A percentile compares a stretch with the other conserved stretches of the same genome.
These are phyloP conservation scores for Galaxias olidus DNA, from an alignment of 2,797 vertebrate genomes.

Conservation along the genomic window DNA sequence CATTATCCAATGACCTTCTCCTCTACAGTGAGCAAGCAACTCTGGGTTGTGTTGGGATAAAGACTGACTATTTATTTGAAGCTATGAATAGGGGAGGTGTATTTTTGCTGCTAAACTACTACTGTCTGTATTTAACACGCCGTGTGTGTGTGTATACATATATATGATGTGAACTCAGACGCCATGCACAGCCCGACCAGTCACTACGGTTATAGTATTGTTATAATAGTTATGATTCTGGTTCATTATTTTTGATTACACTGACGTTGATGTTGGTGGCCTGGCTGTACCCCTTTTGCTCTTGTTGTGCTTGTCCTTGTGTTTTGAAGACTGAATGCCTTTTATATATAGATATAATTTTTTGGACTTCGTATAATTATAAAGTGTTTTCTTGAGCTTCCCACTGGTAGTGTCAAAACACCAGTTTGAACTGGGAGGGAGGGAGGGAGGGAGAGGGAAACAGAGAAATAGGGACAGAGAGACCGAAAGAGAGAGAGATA, in stretches of 20 bases:
- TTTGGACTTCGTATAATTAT: conserved; percentile 32
- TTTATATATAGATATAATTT: conserved; percentile 57
- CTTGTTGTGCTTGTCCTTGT: conserved; percentile 58
- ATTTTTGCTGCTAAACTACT: conserved; percentile 99
- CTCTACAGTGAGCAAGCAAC: conserved; percentile 42
- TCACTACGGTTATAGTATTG: conserved; percentile 19
- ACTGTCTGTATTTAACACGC: conserved; percentile 97
- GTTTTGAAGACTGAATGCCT: conserved; percentile 70
- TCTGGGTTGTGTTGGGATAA: conserved; percentile 45
- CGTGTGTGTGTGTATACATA: conserved; percentile 79
- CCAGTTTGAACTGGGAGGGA: conserved; percentile 35
- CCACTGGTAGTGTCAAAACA: conserved; percentile 49
- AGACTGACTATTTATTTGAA: conserved; percentile 92
- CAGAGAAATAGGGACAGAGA: too few species aligned
- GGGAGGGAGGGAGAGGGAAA: conserved; percentile 8
- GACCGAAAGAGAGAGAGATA: too few species aligned
- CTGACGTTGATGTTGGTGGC: conserved; percentile 50
- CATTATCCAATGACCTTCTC: conserved; percentile 37
- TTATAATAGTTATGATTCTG: conserved; percentile 22
- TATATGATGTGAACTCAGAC: conserved; percentile 83
- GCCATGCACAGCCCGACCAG: conserved; percentile 73
- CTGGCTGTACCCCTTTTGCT: conserved; percentile 40
- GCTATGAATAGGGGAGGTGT: conserved; percentile 51
- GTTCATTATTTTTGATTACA: conserved; percentile 26
- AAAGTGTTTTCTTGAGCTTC: conserved; percentile 49